These are phyloP conservation scores for Cyprinodon diabolis DNA, from an alignment of 2,797 vertebrate species.

Conservation along the genomic window DNA sequence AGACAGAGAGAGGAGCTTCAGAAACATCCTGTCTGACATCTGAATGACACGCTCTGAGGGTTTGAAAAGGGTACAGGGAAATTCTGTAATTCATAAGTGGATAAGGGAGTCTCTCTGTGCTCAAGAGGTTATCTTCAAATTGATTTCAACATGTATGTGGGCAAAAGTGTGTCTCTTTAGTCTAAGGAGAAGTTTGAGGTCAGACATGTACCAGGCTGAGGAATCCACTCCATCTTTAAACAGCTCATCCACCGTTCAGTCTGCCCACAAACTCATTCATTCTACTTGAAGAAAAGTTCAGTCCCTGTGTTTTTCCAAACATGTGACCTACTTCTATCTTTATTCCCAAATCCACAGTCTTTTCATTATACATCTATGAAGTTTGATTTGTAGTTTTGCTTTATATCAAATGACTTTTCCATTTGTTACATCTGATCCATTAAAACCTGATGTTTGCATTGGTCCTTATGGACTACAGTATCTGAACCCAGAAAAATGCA, in stretches of 20 bases:
- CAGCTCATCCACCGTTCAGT: conserved; percentile 19
- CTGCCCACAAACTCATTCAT: conserved; percentile 19
- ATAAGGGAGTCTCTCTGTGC: conserved; percentile 56
- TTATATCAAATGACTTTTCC: no score
- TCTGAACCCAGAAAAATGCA: background rate
- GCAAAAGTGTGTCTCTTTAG: conserved; percentile 13
- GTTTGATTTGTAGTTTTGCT: no score
- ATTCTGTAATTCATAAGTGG: conserved; percentile 60
- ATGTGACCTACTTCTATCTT: background rate
- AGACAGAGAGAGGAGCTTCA: conserved; percentile 31
- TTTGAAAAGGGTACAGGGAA: conserved; percentile 48
- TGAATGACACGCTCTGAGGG: conserved; percentile 55
- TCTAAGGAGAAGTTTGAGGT: conserved; percentile 40
- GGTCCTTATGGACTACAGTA: no score
- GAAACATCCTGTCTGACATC: conserved; percentile 40
- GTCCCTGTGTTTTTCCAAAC: background rate
- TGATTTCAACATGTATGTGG: conserved; percentile 13
- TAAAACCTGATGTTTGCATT: no score
- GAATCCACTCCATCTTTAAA: conserved; percentile 34
- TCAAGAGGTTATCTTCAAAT: conserved; percentile 41
- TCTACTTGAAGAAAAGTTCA: conserved; percentile 21
- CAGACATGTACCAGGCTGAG: conserved; percentile 54
- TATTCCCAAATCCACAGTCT: background rate
- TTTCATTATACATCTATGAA: no score
- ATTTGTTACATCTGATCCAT: no score